Base-by-base conservation (phyloP, 2,113 vertebrate genomes). In the Theropithecus gelada region DNA sequence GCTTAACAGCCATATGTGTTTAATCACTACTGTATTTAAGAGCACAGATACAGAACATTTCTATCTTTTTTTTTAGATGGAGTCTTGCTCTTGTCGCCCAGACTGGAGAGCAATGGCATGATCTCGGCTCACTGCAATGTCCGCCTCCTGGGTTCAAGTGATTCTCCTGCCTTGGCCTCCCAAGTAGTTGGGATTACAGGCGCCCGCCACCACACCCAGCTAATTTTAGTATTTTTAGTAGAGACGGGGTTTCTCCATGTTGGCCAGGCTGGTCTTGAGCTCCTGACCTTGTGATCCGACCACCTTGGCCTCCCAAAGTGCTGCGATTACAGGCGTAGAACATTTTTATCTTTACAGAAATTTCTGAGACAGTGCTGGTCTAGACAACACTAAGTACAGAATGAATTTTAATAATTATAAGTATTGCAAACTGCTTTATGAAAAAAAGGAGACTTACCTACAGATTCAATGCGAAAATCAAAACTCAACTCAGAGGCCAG, bases 401-500 rank as follows among this genome's bases (percentile, higher is more conserved):
- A 84, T 70, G 10, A 78, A 70, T 7, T 43, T 48, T 14, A 59
- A 82, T 22, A 82, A 92, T 30, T 5, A 3, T 59, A 97, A 52
- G 2, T 16, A 88, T 52, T 73, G 1, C 75, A 88, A 93, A 84
- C 5, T n/a, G 17, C 73, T 59, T 80, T 43, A 88, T 52, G 52
- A 81, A 73, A 94, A 59, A 90, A 59, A 78, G 50, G 2, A 80
- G 76, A 94, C 99, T 99, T 90, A 99, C 99, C 99, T 92, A 99
- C 99, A 94, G 99, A 99, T 97, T 99, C 99, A 6, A 99, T 99
- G 97, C 99, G 99, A 98, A 99, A 99, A 98, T 99, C 99, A 98
- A 99, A 99, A 98, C 99, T 99, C 92, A 99, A 99, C 98, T 99
- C 99, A 0, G 99, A 99, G 6, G 99, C 99, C 98, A 99, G 97